Evolutionary conservation across 2,888 invertebrate genomes (phyloP).

Genomic region (Lasioglossum zephyrum): DNA sequence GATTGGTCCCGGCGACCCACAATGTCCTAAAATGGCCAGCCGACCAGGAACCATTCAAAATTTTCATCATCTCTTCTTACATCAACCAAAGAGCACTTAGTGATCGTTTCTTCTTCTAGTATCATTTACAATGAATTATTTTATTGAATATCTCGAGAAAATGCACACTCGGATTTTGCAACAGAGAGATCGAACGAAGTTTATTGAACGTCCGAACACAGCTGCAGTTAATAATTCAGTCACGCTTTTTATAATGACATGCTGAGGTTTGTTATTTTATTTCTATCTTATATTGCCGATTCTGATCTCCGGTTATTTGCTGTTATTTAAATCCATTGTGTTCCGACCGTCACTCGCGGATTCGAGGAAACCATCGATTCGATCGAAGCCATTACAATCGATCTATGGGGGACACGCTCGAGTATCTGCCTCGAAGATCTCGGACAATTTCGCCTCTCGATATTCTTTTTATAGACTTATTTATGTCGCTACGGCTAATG

Average conservation of each 20-base stretch:
- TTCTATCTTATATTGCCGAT: background rate
- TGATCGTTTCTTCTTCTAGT: background rate
- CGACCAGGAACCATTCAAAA: background rate
- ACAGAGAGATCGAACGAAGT: background rate
- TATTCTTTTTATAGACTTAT: slow-evolving; percentile 18
- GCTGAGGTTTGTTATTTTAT: background rate
- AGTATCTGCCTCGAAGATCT: slow-evolving; percentile 31
- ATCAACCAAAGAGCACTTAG: too few species aligned
- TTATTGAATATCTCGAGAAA: background rate
- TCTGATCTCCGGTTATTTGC: background rate
- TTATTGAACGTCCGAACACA: background rate
- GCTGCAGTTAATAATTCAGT: background rate
- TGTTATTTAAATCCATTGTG: slow-evolving; percentile 34
- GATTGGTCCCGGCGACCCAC: slow-evolving; percentile 49
- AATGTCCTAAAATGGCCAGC: background rate
- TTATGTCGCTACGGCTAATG: slow-evolving; percentile 24
- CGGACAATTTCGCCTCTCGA: slow-evolving; percentile 23
- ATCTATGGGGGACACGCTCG: background rate
- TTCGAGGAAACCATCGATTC: background rate
- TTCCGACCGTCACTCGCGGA: slow-evolving; percentile 5
- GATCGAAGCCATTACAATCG: slow-evolving; percentile 1
- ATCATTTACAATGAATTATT: background rate
- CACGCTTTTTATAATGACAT: background rate
- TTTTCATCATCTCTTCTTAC: background rate
- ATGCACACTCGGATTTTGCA: background rate